Conservation (phyloP, 2,888 invertebrate genomes). For the Caradrina clavipalpis region DNA sequence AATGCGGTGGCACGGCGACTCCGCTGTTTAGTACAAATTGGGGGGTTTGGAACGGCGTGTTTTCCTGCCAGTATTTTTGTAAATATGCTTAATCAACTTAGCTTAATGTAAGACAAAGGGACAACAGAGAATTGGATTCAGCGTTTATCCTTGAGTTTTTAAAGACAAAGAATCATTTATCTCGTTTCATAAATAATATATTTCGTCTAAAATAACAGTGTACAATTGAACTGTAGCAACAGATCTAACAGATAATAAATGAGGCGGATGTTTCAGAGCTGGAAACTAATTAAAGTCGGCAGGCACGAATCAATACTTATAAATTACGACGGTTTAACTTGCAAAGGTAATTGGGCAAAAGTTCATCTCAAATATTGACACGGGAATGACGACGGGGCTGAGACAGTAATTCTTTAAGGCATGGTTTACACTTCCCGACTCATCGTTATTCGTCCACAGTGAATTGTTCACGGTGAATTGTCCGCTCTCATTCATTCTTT, state of each 20-base stretch:
- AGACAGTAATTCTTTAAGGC: slow-evolving; percentile 67
- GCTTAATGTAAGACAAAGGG: slow-evolving; percentile 42
- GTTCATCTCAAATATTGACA: slow-evolving; percentile 86
- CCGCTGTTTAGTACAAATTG: slow-evolving; percentile 47
- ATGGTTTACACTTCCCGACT: slow-evolving; percentile 52
- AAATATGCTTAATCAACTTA: slow-evolving; percentile 42
- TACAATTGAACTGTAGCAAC: slow-evolving; percentile 56
- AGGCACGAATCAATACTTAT: slow-evolving; percentile 86
- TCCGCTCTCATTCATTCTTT: slow-evolving; percentile 49
- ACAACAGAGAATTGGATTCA: slow-evolving; percentile 33
- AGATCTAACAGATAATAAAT: slow-evolving; percentile 83
- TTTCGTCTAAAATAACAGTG: slow-evolving; percentile 51
- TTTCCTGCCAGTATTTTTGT: slow-evolving; percentile 49
- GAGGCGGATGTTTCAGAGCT: slow-evolving; percentile 80
- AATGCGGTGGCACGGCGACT: slow-evolving; percentile 54
- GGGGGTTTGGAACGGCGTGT: slow-evolving; percentile 45
- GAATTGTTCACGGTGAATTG: slow-evolving; percentile 53
- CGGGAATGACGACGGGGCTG: slow-evolving; percentile 71
- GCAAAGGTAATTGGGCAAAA: slow-evolving; percentile 87
- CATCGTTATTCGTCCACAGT: slow-evolving; percentile 50
- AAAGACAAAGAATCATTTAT: slow-evolving; percentile 45
- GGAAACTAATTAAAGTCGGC: slow-evolving; percentile 88
- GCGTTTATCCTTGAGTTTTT: slow-evolving; percentile 30
- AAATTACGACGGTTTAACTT: slow-evolving; percentile 87
- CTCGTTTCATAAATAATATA: slow-evolving; percentile 56